Percentiles rank a stretch among this genome's conserved stretches.
Evolutionary conservation across 2,113 vertebrate species (phyloP).

Genomic region (Gallinago jamesoni): DNA sequence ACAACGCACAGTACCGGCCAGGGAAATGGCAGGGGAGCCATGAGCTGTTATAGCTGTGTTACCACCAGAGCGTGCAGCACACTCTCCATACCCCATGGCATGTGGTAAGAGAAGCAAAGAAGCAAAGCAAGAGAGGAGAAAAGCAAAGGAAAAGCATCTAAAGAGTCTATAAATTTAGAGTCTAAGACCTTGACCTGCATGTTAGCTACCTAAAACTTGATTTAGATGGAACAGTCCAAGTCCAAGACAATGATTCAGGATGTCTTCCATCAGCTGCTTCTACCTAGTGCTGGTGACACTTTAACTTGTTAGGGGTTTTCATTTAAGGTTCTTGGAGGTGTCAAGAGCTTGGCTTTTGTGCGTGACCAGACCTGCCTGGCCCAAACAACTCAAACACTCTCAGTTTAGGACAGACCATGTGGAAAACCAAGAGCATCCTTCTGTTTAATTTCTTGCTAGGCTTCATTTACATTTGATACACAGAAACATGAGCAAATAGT

Average conservation of each 20-base stretch:
- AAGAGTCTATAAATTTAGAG: background rate
- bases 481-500: background rate
- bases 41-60: background rate
- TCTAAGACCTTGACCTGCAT: background rate
- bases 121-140: background rate
- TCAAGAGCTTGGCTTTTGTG: background rate
- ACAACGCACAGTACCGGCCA: background rate
- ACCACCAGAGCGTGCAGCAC: background rate
- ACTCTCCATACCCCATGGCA: background rate
- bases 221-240: background rate
- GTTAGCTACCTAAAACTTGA: background rate
- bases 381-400: background rate
- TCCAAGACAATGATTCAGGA: background rate
- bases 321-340: background rate
- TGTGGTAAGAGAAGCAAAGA: background rate
- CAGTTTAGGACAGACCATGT: background rate
- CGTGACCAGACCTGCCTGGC: background rate
- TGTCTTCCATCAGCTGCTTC: background rate
- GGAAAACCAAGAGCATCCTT: background rate
- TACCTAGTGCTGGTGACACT: background rate
- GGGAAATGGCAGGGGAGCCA: background rate
- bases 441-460: background rate
- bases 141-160: background rate
- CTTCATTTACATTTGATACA: background rate
- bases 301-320: background rate